Conservation (phyloP, 2,113 vertebrate species). For the Entelurus aequoreus region DNA sequence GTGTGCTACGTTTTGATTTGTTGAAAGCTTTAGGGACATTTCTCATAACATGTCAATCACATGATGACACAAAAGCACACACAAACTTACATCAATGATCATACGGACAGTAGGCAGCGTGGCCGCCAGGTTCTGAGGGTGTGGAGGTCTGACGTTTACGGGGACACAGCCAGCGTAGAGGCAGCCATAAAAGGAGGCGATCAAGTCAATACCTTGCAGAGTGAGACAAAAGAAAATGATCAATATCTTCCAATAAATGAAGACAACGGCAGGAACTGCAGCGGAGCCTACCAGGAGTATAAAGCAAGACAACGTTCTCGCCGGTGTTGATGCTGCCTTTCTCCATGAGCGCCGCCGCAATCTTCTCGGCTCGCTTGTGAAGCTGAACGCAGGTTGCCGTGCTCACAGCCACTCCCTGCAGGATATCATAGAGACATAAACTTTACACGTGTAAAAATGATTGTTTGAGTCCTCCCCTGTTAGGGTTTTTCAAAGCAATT, state of each 20-base stretch:
- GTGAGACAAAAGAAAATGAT: neutral
- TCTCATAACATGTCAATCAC: neutral
- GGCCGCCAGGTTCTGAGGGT: constrained; percentile 93
- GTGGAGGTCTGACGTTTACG: constrained; percentile 92
- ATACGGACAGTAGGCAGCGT: constrained; percentile 94
- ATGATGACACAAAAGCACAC: neutral
- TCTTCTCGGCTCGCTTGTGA: constrained; percentile 93
- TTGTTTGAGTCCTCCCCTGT: neutral
- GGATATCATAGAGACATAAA: neutral
- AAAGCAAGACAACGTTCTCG: constrained; percentile 94
- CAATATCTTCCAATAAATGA: neutral
- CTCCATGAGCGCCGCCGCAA: constrained; percentile 86
- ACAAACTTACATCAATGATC: constrained; percentile 89
- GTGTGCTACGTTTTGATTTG: too few relatives aligned
- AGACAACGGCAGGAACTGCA: neutral
- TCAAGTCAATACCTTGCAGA: constrained; percentile 86
- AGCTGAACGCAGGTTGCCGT: constrained; percentile 92
- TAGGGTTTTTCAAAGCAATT: neutral
- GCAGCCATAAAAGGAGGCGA: constrained; percentile 93
- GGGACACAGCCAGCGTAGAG: constrained; percentile 92
- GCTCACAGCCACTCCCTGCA: constrained; percentile 85
- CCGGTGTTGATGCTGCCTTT: constrained; percentile 96
- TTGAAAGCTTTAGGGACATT: too few relatives aligned
- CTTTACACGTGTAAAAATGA: neutral
- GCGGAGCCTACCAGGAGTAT: constrained; percentile 82